Percentiles rank a stretch among this genome's conserved stretches.
Conservation (phyloP, 2,797 vertebrate genomes). For the Neopelma chrysocephalum region DNA sequence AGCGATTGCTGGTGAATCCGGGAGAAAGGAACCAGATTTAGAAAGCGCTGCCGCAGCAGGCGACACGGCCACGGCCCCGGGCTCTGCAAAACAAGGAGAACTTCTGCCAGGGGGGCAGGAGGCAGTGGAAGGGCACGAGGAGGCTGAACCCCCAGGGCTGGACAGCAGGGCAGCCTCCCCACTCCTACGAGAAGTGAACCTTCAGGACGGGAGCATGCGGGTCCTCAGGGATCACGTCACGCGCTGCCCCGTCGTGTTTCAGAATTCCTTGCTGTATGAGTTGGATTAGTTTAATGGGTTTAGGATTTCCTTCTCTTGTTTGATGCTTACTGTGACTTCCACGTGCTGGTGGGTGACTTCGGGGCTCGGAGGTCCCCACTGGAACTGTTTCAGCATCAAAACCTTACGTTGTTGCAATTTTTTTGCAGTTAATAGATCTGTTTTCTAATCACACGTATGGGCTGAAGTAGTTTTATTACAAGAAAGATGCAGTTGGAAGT, state of each 20-base stretch:
- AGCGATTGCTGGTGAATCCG: background rate
- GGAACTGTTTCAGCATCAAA: background rate
- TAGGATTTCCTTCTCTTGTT: background rate
- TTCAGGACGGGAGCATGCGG: constrained; percentile 72
- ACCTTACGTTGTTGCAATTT: rapidly evolving
- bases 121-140: background rate
- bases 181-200: constrained; percentile 74
- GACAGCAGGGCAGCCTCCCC: background rate
- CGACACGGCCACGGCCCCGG: background rate
- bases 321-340: rapidly evolving
- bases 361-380: background rate
- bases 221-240: constrained; percentile 80
- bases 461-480: background rate
- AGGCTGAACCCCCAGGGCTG: background rate
- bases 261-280: constrained; percentile 77
- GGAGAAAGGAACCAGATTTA: background rate
- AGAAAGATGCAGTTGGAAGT: background rate
- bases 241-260: constrained; percentile 79
- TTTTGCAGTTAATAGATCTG: background rate
- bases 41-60: background rate
- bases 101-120: background rate
- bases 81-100: background rate
- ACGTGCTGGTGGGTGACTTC: rapidly evolving
- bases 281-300: constrained; percentile 78
- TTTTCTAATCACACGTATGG: rapidly evolving